phyloP scores from a whole-genome alignment of 2,797 vertebrate species.

The Rhinichthys osculus region DNA sequence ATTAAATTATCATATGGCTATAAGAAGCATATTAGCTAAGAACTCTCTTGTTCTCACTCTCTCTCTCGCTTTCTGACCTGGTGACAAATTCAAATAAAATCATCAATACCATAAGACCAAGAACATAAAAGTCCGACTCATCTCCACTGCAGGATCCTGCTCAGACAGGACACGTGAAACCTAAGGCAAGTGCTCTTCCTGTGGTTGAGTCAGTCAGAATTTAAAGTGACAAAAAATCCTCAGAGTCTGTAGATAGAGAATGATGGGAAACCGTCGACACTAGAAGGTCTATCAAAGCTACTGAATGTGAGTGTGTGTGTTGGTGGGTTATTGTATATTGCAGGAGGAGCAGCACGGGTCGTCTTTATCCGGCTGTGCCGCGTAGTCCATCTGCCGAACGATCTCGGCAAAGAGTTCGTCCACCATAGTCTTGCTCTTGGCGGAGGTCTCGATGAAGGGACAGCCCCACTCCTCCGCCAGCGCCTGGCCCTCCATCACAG shows the following conservation, averaged over 20 bases:
- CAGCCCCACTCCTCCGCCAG: conserved; percentile 99
- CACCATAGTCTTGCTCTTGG: conserved; percentile 99
- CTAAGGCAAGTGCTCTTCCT: conserved; percentile 76
- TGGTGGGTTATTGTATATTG: conserved; percentile 94
- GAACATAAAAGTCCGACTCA: conserved; percentile 56
- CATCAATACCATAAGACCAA: conserved; percentile 24
- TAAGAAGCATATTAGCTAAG: conserved; percentile 40
- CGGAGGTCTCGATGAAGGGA: conserved; percentile 98
- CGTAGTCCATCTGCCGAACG: conserved; percentile 99
- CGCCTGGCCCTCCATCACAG: conserved; percentile 91
- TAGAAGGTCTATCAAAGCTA: conserved; percentile 68
- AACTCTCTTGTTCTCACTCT: conserved; percentile 21
- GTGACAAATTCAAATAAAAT: conserved; percentile 35
- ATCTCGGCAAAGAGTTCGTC: conserved; percentile 99
- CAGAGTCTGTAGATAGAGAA: conserved; percentile 66
- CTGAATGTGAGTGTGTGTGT: conserved; percentile 35
- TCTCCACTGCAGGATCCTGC: conserved; percentile 51
- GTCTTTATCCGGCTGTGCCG: conserved; percentile 97
- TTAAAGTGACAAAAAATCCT: conserved; percentile 70
- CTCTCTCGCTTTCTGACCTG: conserved; percentile 24
- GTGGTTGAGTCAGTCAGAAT: conserved; percentile 70
- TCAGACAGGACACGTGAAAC: conserved; percentile 57
- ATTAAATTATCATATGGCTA: conserved; percentile 66
- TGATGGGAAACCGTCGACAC: conserved; percentile 71
- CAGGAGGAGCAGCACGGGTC: conserved; percentile 98